Conservation (phyloP, 2,888 invertebrate species). For the Bhutanitis thaidina region DNA sequence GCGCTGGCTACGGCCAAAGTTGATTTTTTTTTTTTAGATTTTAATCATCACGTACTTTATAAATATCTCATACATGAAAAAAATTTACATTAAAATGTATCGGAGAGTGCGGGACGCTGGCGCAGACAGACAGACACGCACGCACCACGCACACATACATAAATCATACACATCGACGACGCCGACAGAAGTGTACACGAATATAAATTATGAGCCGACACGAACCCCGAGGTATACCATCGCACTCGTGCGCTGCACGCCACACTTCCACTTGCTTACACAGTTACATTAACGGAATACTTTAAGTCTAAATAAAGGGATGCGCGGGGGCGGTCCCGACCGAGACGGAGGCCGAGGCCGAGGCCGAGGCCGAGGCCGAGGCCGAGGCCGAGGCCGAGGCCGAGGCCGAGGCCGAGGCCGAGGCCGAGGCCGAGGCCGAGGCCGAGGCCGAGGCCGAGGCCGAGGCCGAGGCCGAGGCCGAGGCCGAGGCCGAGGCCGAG, state of each 20-base stretch:
- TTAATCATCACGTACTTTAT: slow-evolving; percentile 76
- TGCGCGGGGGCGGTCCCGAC: slow-evolving; percentile 38
- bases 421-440: slow-evolving; percentile 29
- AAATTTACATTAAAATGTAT: slow-evolving; percentile 75
- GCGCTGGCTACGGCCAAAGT: slow-evolving; percentile 43
- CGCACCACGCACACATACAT: slow-evolving; percentile 47
- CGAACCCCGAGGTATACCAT: slow-evolving; percentile 53
- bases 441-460: slow-evolving; percentile 35
- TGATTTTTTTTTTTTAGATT: slow-evolving; percentile 49
- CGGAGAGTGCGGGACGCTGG: slow-evolving; percentile 57
- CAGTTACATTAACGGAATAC: slow-evolving; percentile 79
- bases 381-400: slow-evolving; percentile 35
- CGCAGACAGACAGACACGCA: slow-evolving; percentile 32
- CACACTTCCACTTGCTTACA: slow-evolving; percentile 72
- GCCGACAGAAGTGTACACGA: too few relatives aligned
- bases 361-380: slow-evolving; percentile 30
- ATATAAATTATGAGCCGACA: slow-evolving; percentile 58
- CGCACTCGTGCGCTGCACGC: slow-evolving; percentile 70
- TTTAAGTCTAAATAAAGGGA: slow-evolving; percentile 74
- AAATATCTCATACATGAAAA: slow-evolving; percentile 78
- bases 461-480: slow-evolving; percentile 25
- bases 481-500: slow-evolving; percentile 34
- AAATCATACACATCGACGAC: too few relatives aligned
- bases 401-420: slow-evolving; percentile 22
- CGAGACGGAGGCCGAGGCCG: slow-evolving; percentile 25